These are phyloP conservation scores for Pitangus sulphuratus DNA, from an alignment of 2,797 vertebrate species.

Conservation along the genomic window DNA sequence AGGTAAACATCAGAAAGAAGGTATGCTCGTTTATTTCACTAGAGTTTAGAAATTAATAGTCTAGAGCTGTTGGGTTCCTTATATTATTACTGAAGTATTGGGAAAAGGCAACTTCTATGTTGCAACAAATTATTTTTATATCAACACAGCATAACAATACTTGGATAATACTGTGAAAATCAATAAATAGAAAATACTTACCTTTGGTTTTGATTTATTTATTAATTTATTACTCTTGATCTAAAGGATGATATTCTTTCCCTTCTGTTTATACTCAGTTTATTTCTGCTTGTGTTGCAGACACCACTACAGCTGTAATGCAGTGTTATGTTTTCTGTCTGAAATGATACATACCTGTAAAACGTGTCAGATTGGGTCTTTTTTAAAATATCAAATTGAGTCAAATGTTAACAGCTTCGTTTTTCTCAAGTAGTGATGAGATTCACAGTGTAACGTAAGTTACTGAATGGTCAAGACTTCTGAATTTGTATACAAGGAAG, in stretches of 20 bases:
- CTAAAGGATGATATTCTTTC: background rate
- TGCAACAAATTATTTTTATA: background rate
- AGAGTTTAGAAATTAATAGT: background rate
- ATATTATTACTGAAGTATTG: background rate
- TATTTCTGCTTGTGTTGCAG: background rate
- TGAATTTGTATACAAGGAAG: background rate
- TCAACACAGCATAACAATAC: background rate
- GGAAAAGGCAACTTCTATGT: background rate
- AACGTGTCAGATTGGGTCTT: background rate
- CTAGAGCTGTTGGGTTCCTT: background rate
- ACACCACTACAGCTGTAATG: background rate
- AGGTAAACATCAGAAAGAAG: background rate
- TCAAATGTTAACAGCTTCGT: background rate
- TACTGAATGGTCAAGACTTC: background rate
- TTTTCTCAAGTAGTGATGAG: background rate
- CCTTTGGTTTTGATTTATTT: background rate
- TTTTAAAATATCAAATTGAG: background rate
- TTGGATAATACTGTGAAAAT: background rate
- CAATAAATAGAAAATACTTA: background rate
- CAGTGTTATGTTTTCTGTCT: background rate
- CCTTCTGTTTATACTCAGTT: background rate
- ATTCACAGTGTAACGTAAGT: background rate
- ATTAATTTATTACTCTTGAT: no score
- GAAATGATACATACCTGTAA: background rate
- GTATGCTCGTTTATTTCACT: background rate